Evolutionary conservation across 2,888 invertebrate genomes (phyloP).

Genomic region (Calliphora vomitoria): DNA sequence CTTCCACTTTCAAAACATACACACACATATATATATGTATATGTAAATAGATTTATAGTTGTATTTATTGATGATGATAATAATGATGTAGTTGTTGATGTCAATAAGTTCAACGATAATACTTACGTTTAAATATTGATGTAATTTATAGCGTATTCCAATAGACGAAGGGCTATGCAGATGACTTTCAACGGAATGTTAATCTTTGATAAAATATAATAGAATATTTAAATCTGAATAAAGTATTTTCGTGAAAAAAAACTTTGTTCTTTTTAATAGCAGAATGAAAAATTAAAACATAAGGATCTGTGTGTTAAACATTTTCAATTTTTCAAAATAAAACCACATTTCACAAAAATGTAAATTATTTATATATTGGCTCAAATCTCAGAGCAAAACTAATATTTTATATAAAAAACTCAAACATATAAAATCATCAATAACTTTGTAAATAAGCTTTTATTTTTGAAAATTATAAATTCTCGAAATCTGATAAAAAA

Average conservation of each 20-base stretch:
- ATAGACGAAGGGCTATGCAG: background rate
- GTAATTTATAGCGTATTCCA: conserved; percentile 26
- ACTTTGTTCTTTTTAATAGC: too few species aligned
- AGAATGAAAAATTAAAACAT: too few species aligned
- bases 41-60: conserved; percentile 41
- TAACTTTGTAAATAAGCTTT: too few species aligned
- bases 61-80: conserved; percentile 50
- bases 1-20: background rate
- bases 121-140: conserved; percentile 17
- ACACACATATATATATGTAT: background rate
- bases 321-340: too few species aligned
- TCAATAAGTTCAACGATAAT: conserved; percentile 31
- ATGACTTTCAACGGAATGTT: background rate
- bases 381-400: too few species aligned
- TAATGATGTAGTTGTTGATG: conserved; percentile 34
- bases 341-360: too few species aligned
- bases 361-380: too few species aligned
- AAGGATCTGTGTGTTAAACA: too few species aligned
- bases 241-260: background rate
- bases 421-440: too few species aligned
- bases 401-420: too few species aligned
- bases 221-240: background rate
- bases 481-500: too few species aligned
- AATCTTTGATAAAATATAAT: background rate
- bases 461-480: too few species aligned